phyloP scores from a whole-genome alignment of 1,140 invertebrate species.

The Drosophila bocki region DNA sequence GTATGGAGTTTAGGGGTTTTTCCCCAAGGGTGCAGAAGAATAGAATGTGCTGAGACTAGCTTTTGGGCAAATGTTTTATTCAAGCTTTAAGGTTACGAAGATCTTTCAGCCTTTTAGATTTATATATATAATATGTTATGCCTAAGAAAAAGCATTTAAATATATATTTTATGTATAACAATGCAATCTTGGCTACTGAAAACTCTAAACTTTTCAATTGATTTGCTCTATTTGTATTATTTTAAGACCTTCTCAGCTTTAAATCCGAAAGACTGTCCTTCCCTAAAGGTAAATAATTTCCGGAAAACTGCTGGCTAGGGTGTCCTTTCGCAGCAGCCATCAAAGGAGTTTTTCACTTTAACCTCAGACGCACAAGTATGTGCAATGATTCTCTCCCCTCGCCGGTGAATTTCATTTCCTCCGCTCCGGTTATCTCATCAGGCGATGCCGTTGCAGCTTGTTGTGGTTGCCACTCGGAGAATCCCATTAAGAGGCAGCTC shows the following conservation, averaged over 20 bases:
- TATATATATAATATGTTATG: too few species aligned
- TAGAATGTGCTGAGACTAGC: neutral
- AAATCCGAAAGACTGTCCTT: conserved; percentile 1
- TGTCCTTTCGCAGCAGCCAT: conserved; percentile 4
- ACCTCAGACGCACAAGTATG: conserved; percentile 45
- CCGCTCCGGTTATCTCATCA: conserved; percentile 33
- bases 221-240: neutral
- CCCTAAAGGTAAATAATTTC: conserved; percentile 24
- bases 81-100: neutral
- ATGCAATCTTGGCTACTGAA: neutral
- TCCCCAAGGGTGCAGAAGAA: neutral
- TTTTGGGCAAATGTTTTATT: neutral
- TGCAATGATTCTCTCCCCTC: conserved; percentile 21
- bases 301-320: conserved; percentile 7
- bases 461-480: conserved; percentile 50
- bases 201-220: neutral
- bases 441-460: conserved; percentile 25
- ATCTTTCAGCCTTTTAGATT: neutral
- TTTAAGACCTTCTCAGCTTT: neutral
- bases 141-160: neutral
- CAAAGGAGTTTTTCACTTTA: conserved; percentile 28
- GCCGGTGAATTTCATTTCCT: conserved; percentile 48
- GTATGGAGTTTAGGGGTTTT: conserved; percentile 5
- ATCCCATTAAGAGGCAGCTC: conserved; percentile 53
- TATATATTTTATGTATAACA: too few species aligned